Evolutionary conservation across 2,797 vertebrate genomes (phyloP).

Genomic region (Peromyscus attwateri): DNA sequence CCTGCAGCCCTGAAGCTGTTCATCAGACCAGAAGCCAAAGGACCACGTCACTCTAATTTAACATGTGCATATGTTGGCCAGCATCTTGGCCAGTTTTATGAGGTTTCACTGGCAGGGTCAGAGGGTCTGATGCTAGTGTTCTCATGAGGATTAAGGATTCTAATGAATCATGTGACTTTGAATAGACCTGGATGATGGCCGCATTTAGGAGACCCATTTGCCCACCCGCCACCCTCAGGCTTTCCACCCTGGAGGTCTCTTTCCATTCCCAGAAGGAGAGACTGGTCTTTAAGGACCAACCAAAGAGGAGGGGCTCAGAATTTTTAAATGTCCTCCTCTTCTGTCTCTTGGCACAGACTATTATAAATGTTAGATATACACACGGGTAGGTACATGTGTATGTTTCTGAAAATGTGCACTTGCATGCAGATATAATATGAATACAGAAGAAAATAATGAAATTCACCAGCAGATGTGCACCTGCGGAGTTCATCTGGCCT

Average conservation of each 20-base stretch:
- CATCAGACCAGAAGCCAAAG: conserved; percentile 56
- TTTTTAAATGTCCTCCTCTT: background rate
- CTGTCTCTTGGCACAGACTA: conserved; percentile 37
- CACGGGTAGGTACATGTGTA: background rate
- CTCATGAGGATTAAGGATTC: conserved; percentile 85
- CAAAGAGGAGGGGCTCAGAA: background rate
- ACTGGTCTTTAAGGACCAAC: background rate
- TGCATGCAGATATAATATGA: background rate
- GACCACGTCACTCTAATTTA: conserved; percentile 82
- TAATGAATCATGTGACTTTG: conserved; percentile 85
- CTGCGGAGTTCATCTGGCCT: background rate
- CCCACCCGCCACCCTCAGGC: conserved; percentile 1
- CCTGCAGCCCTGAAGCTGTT: background rate
- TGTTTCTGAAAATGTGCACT: background rate
- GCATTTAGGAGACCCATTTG: conserved; percentile 54
- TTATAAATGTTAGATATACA: background rate
- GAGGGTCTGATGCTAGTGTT: conserved; percentile 79
- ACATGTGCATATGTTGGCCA: conserved; percentile 83
- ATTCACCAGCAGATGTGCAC: background rate
- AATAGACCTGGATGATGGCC: conserved; percentile 77
- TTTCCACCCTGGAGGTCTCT: conserved; percentile 80
- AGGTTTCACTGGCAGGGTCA: conserved; percentile 83
- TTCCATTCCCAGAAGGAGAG: conserved; percentile 68
- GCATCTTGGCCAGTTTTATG: conserved; percentile 84
- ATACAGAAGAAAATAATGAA: conserved; percentile 9